Conservation (phyloP, 2,113 vertebrate genomes). For the Nerophis lumbriciformis region DNA sequence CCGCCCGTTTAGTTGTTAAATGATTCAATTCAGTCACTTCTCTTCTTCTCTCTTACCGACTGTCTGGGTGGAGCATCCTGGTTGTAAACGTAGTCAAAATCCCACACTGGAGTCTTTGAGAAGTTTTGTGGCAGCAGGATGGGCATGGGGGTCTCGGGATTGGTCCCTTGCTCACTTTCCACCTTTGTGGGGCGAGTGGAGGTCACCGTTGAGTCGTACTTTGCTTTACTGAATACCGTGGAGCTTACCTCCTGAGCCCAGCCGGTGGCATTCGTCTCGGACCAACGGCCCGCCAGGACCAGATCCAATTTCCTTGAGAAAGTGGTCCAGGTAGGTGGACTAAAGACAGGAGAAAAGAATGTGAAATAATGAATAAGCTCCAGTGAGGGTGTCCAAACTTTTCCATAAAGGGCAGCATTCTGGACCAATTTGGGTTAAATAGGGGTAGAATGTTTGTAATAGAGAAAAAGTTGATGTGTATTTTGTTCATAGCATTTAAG, state of each 20-base stretch:
- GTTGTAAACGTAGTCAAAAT: conserved; percentile 65
- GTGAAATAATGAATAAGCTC: too few species aligned
- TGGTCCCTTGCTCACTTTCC: neutral
- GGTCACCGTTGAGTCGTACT: neutral
- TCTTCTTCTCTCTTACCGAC: conserved; percentile 22
- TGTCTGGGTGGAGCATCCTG: conserved; percentile 24
- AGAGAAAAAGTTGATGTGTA: too few species aligned
- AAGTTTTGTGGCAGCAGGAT: conserved; percentile 30
- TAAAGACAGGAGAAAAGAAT: neutral
- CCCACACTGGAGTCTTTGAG: conserved; percentile 50
- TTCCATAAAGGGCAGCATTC: too few species aligned
- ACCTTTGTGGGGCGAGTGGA: neutral
- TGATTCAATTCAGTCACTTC: too few species aligned
- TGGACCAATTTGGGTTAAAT: too few species aligned
- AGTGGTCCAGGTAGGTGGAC: conserved; percentile 2
- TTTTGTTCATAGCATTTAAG: too few species aligned
- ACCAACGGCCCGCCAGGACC: rapidly evolving
- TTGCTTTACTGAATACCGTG: rapidly evolving
- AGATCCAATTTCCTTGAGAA: neutral
- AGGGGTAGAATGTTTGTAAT: too few species aligned
- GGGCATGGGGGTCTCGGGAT: conserved; percentile 38
- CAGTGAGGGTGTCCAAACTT: too few species aligned
- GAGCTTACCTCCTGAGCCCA: too few species aligned
- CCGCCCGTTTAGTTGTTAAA: neutral
- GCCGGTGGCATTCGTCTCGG: neutral